These are phyloP conservation scores for Leucania comma DNA, from an alignment of 2,888 invertebrate species.

Conservation along the genomic window DNA sequence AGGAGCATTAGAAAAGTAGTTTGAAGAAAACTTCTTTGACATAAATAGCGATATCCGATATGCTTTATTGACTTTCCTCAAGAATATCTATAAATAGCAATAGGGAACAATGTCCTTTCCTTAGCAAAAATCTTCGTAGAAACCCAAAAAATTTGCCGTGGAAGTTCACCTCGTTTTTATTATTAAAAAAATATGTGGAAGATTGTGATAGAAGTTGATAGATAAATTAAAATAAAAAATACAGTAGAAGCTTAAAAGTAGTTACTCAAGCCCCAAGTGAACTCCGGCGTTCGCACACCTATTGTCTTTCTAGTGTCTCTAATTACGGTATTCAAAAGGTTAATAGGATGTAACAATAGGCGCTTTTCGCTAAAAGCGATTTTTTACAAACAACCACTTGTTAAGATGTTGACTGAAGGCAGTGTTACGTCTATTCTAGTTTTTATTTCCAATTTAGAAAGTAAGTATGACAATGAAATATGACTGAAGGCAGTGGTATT, in stretches of 20 bases:
- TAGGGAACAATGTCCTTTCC: neutral
- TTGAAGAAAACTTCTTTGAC: conserved; percentile 4
- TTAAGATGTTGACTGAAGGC: neutral
- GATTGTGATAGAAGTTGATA: neutral
- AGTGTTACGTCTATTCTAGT: neutral
- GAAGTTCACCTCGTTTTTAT: too few species aligned
- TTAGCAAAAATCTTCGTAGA: neutral
- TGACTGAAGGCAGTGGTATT: too few species aligned
- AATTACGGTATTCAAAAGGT: too few species aligned
- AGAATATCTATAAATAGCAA: neutral
- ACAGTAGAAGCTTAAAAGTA: too few species aligned
- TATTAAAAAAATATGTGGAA: neutral
- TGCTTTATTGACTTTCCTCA: neutral
- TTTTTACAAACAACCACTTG: too few species aligned
- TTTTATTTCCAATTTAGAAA: neutral
- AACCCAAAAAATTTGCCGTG: neutral
- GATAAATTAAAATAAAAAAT: too few species aligned
- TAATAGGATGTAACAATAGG: too few species aligned
- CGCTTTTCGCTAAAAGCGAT: too few species aligned
- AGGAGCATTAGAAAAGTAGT: neutral
- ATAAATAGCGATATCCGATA: neutral
- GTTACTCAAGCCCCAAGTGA: too few species aligned
- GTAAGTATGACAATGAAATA: neutral
- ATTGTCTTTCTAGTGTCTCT: too few species aligned
- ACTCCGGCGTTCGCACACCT: too few species aligned